Evolutionary conservation across 2,888 invertebrate genomes (phyloP), one percentile per base, ranked within the genome.

Genomic region (Phoenoteleia sp.): DNA sequence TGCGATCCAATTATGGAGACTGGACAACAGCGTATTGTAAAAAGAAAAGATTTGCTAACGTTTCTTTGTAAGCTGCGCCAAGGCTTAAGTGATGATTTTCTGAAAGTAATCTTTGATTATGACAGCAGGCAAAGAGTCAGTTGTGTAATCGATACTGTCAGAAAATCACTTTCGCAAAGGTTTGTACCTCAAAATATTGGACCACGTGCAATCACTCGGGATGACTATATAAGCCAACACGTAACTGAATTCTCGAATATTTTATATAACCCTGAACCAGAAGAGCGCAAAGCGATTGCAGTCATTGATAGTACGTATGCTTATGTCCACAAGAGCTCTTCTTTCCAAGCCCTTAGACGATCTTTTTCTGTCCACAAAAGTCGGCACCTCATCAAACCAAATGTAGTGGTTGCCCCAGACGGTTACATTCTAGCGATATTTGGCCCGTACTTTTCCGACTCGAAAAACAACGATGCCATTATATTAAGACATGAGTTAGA

Each of bases 41-140:
- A 15, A 29, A 66, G 25, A 58, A 83, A 66, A 25, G 21, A 74
- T 42, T 49, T 83, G 13, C 27, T 67, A n/a, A n/a, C 27, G 4
- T 72, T 58, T 58, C 47, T 76, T 1, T 82, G 81, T 29, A 82
- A 82, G 39, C 17, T 82, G 47, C 23, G 71, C 15, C 81, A 69
- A 45, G 76, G 71, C 0, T 29, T 79, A 7, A 25, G 58, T 25
- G 79, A 83, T 33, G 60, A 74, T 27, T 64, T 75, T 33, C 11
- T 81, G 2, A 62, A 71, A 52, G 36, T 76, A 0, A 42, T 81
- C 5, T 81, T 64, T 52, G 29, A 62, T 42, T 79, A 66, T 36
- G 13, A 13, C 0, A 66, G 25, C 21, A 56, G 76, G 25, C 76
- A 82, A 66, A 58, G 13, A 17, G 66, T 58, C 0, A 82, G 76